phyloP scores from a whole-genome alignment of 2,113 vertebrate species.

The Anhinga rufa region DNA sequence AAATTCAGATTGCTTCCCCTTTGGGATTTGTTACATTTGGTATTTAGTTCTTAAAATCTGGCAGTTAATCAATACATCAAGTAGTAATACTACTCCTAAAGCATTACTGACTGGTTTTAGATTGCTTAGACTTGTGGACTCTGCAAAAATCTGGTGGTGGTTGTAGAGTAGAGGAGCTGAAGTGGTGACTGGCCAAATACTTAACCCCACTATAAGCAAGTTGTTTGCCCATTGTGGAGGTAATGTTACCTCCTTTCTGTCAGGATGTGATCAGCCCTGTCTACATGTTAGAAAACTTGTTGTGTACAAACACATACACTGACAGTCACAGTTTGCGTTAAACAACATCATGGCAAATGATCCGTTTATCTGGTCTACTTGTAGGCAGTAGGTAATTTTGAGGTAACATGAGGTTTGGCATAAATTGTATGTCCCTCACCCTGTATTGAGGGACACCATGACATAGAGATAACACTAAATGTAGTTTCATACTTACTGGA shows the following conservation, averaged over 20 bases:
- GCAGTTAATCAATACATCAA: background rate
- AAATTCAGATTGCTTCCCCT: background rate
- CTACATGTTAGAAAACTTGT: background rate
- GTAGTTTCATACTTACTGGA: background rate
- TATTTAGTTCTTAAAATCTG: background rate
- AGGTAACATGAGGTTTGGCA: background rate
- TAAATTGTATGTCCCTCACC: background rate
- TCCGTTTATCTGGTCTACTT: background rate
- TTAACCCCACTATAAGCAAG: background rate
- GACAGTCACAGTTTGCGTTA: background rate
- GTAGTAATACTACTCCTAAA: background rate
- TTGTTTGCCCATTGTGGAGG: background rate
- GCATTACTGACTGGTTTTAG: background rate
- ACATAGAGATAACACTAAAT: background rate
- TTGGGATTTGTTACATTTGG: background rate
- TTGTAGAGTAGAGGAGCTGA: background rate
- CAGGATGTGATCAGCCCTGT: background rate
- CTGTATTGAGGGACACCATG: background rate
- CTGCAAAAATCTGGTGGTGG: background rate
- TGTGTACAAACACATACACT: background rate
- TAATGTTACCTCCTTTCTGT: background rate
- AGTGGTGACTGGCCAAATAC: background rate
- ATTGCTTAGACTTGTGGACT: background rate
- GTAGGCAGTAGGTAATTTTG: background rate
- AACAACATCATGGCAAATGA: background rate